phyloP scores from a whole-genome alignment of 92 coral and sea anemone species.

The Palythoa caribaeorum region DNA sequence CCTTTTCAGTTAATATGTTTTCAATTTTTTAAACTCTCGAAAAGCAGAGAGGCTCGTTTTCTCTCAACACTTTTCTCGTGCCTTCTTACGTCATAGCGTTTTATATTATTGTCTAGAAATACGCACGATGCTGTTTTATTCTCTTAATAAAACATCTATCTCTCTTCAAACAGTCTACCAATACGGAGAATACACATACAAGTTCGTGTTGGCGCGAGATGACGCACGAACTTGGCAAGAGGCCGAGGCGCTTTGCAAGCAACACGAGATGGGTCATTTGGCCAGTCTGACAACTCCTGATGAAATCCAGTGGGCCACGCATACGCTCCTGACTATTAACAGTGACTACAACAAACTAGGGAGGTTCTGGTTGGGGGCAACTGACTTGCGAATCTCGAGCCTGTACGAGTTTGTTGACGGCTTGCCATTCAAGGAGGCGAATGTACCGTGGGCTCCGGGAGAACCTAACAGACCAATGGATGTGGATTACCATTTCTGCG shows the following conservation, averaged over 20 bases:
- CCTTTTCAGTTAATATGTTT: too few relatives aligned
- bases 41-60: neutral
- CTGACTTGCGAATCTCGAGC: constrained; percentile 66
- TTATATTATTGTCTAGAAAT: too few relatives aligned
- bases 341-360: constrained; percentile 52
- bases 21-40: neutral
- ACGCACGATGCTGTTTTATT: too few relatives aligned
- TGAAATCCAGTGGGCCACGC: constrained; percentile 71
- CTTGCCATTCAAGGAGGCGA: constrained; percentile 64
- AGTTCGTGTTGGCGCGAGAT: constrained; percentile 72
- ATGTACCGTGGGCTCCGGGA: constrained; percentile 87
- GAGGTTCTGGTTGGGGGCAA: constrained; percentile 86
- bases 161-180: constrained; percentile 63
- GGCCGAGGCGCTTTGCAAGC: constrained; percentile 77
- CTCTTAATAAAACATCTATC: neutral
- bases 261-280: constrained; percentile 69
- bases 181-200: constrained; percentile 66
- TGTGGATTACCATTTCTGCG: constrained; percentile 64
- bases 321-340: constrained; percentile 51
- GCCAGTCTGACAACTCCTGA: constrained; percentile 63
- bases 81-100: too few relatives aligned
- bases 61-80: too few relatives aligned
- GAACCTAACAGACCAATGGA: constrained; percentile 77
- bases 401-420: constrained; percentile 83
- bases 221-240: constrained; percentile 82